These are phyloP conservation scores for Pachycephus smyrnensis DNA, from an alignment of 2,888 invertebrate species.

Conservation along the genomic window DNA sequence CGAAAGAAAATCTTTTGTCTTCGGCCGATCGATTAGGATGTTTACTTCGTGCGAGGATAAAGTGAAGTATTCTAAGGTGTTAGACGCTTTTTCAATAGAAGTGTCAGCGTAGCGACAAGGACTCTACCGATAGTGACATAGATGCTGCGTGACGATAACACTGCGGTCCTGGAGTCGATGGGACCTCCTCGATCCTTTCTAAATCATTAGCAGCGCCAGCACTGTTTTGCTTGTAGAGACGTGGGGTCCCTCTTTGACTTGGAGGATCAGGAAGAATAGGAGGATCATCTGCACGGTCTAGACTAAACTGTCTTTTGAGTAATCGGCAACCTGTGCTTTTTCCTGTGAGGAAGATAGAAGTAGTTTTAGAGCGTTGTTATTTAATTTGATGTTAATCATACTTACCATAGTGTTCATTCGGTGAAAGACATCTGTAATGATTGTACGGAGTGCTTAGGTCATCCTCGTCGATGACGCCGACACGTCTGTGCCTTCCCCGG, in stretches of 20 bases:
- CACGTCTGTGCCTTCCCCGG: conserved; percentile 57
- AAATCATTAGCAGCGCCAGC: conserved; percentile 77
- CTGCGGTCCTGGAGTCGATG: conserved; percentile 64
- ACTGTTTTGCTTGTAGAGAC: conserved; percentile 77
- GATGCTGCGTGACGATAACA: conserved; percentile 61
- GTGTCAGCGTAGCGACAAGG: conserved; percentile 54
- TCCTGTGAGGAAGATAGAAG: conserved; percentile 19
- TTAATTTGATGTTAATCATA: background rate
- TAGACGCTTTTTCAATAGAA: too few species aligned
- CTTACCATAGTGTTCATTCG: conserved; percentile 70
- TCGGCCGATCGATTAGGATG: too few species aligned
- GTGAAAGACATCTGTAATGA: conserved; percentile 79
- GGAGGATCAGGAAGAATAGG: background rate
- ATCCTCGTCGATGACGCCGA: conserved; percentile 68
- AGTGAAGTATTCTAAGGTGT: too few species aligned
- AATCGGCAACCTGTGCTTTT: conserved; percentile 64
- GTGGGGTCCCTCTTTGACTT: conserved; percentile 38
- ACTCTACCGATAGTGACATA: conserved; percentile 65
- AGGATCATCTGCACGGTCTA: conserved; percentile 76
- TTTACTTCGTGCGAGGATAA: too few species aligned
- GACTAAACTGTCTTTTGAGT: conserved; percentile 76
- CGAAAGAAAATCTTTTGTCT: too few species aligned
- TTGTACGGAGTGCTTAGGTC: conserved; percentile 82
- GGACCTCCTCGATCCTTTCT: conserved; percentile 78
- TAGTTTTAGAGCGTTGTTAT: background rate